These are phyloP conservation scores for Diarsia dahlii DNA, from an alignment of 2,888 invertebrate species.

Conservation along the genomic window DNA sequence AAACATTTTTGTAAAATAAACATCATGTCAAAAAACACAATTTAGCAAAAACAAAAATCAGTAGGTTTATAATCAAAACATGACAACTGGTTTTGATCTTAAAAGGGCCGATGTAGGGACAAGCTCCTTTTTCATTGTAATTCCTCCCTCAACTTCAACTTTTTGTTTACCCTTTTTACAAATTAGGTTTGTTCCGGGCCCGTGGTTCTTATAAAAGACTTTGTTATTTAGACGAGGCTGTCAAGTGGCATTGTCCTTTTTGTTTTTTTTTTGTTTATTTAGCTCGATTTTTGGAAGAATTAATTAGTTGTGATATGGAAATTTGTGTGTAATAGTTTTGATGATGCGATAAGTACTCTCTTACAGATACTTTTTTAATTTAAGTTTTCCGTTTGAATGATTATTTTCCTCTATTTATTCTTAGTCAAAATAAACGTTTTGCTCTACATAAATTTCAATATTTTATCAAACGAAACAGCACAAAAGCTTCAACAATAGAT, in stretches of 20 bases:
- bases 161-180: constrained; percentile 82
- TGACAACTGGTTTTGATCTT: constrained; percentile 38
- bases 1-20: too few species aligned
- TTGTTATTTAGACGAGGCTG: constrained; percentile 56
- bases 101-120: constrained; percentile 41
- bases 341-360: too few species aligned
- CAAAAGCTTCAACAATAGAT: constrained; percentile 42
- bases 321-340: not conserved
- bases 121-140: constrained; percentile 71
- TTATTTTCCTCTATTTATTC: not conserved
- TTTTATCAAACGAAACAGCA: constrained; percentile 14
- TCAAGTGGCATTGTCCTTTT: constrained; percentile 49
- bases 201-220: constrained; percentile 53
- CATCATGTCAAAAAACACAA: not conserved
- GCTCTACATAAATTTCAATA: not conserved
- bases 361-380: not conserved
- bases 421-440: constrained; percentile 14
- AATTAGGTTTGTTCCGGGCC: constrained; percentile 81
- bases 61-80: constrained; percentile 26
- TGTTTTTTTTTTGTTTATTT: constrained; percentile 38
- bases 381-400: not conserved
- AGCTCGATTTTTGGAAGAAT: not conserved
- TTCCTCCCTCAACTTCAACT: constrained; percentile 68
- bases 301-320: not conserved
- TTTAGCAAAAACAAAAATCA: constrained; percentile 11